A percentile compares a stretch with the other conserved stretches of the same genome.
Conservation (phyloP, 1,140 invertebrate species). For the Hyposmocoma kahamanoa region DNA sequence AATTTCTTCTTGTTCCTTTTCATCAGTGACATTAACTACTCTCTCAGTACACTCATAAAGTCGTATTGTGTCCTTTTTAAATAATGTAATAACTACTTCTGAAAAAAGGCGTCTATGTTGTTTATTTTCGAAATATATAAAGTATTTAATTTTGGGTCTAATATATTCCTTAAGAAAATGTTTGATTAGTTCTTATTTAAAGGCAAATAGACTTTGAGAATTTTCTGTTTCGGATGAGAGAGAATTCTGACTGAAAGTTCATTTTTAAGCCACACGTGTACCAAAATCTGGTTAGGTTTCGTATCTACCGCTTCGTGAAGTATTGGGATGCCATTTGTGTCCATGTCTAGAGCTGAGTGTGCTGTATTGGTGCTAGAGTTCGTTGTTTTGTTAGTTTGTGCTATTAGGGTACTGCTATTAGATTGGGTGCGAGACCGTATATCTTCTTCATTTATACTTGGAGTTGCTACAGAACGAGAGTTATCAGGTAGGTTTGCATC, state of each 20-base stretch:
- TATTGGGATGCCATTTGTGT: constrained; percentile 6
- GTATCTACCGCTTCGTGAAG: constrained; percentile 13
- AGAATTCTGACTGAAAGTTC: constrained; percentile 5
- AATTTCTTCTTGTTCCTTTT: constrained; percentile 15
- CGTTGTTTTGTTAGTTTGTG: background rate
- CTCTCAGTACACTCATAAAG: constrained; percentile 8
- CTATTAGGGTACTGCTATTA: too few species aligned
- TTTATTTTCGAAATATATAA: constrained; percentile 8
- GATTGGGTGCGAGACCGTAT: too few species aligned
- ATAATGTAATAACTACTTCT: constrained; percentile 1
- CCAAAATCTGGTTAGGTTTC: constrained; percentile 13
- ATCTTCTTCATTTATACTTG: too few species aligned
- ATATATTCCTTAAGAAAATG: constrained; percentile 11
- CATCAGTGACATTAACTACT: constrained; percentile 4
- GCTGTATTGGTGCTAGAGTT: background rate
- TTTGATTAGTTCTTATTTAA: constrained; percentile 8
- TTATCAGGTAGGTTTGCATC: too few species aligned
- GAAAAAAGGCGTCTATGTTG: background rate
- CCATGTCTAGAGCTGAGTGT: constrained; percentile 36
- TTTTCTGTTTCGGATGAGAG: constrained; percentile 6
- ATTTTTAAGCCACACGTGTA: constrained; percentile 10
- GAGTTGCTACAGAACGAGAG: too few species aligned
- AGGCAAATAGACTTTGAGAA: constrained; percentile 9
- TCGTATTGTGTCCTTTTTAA: background rate
- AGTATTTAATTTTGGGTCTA: constrained; percentile 9